Evolutionary conservation across 1,140 invertebrate genomes (phyloP).

Genomic region (Drosophila repletoides): DNA sequence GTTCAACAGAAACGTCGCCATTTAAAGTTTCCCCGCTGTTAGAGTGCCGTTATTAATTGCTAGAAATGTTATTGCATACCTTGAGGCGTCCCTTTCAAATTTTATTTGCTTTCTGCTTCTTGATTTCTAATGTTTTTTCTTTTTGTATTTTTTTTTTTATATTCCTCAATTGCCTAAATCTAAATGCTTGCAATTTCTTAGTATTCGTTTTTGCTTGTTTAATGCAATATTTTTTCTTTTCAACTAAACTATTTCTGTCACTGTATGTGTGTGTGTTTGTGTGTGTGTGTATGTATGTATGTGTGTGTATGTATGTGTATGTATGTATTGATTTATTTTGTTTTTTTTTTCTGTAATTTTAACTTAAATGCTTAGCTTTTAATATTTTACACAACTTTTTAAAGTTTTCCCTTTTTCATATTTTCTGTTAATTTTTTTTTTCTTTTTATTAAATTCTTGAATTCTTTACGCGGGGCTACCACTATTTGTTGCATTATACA

Average conservation of each 20-base stretch:
- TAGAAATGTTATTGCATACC: conserved; percentile 19
- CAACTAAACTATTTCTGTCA: conserved; percentile 13
- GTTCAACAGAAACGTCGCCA: too few species aligned
- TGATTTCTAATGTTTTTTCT: conserved; percentile 10
- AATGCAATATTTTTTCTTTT: conserved; percentile 18
- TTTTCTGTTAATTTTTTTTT: background rate
- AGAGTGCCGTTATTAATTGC: conserved; percentile 6
- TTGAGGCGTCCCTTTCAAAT: conserved; percentile 3
- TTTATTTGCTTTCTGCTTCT: conserved; percentile 4
- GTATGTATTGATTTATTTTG: background rate
- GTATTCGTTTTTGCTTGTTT: conserved; percentile 22
- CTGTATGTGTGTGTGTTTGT: conserved; percentile 14
- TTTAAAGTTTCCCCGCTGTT: background rate
- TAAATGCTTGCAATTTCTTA: conserved; percentile 39
- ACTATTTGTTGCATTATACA: conserved; percentile 39
- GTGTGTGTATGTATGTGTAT: conserved; percentile 15
- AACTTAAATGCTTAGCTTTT: conserved; percentile 34
- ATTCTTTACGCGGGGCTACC: conserved; percentile 41
- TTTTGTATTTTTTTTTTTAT: background rate
- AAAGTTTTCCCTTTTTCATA: conserved; percentile 37
- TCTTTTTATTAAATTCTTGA: conserved; percentile 44
- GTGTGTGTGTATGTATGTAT: conserved; percentile 13
- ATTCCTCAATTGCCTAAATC: conserved; percentile 39
- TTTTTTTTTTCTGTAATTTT: conserved; percentile 3
- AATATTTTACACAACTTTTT: conserved; percentile 45